These are phyloP conservation scores for Drosophila subpulchrella DNA, from an alignment of 1,140 invertebrate genomes.

Conservation along the genomic window DNA sequence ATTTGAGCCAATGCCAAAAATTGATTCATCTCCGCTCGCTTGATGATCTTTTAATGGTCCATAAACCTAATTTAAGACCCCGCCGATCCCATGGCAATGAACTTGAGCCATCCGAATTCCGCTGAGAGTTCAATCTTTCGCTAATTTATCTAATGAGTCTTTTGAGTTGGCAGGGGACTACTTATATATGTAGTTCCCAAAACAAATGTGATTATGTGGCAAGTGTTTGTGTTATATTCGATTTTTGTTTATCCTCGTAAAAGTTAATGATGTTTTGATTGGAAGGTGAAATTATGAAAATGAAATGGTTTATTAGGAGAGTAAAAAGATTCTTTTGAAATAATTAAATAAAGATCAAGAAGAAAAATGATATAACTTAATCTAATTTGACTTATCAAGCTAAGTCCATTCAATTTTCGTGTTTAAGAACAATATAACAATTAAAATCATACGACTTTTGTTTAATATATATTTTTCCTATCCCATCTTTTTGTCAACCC, in stretches of 20 bases:
- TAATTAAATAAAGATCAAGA: no score
- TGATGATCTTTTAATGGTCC: slow-evolving; percentile 40
- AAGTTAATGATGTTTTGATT: slow-evolving; percentile 31
- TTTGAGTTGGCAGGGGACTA: slow-evolving; percentile 16
- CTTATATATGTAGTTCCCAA: slow-evolving; percentile 6
- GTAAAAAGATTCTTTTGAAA: no score
- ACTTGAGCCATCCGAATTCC: slow-evolving; percentile 11
- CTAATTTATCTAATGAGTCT: slow-evolving; percentile 27
- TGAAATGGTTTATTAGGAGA: no score
- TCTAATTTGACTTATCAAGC: neutral
- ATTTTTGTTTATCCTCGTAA: neutral
- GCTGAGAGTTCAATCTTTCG: slow-evolving; percentile 13
- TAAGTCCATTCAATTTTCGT: neutral
- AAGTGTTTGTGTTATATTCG: neutral
- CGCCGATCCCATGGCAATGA: slow-evolving; percentile 37
- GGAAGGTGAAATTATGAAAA: slow-evolving; percentile 8
- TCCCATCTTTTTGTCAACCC: slow-evolving; percentile 8
- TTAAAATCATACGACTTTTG: slow-evolving; percentile 8
- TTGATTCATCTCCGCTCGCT: slow-evolving; percentile 35
- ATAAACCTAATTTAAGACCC: slow-evolving; percentile 39
- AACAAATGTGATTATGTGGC: slow-evolving; percentile 22
- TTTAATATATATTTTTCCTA: neutral
- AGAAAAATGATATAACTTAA: no score
- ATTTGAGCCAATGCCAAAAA: slow-evolving; percentile 34
- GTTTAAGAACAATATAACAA: neutral